Evolutionary conservation across 2,113 vertebrate species (phyloP).

Genomic region (Natator depressus): DNA sequence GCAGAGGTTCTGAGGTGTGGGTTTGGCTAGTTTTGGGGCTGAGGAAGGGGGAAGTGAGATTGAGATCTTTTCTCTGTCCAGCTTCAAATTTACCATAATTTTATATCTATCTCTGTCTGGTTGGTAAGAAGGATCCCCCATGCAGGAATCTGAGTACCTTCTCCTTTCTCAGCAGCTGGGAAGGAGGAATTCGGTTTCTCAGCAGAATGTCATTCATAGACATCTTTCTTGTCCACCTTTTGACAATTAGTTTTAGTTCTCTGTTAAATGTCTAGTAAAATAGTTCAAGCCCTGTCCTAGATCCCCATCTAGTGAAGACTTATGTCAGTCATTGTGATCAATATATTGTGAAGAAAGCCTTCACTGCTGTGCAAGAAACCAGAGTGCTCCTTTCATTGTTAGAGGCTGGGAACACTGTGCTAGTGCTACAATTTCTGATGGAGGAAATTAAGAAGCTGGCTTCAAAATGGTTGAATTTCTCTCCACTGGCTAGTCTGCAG

Average conservation of each 20-base stretch:
- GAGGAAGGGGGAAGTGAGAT: background rate
- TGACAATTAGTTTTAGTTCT: background rate
- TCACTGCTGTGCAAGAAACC: background rate
- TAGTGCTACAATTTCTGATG: background rate
- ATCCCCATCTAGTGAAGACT: background rate
- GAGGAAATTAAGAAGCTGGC: background rate
- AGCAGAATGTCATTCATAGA: rapidly evolving
- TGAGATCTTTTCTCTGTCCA: background rate
- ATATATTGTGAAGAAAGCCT: background rate
- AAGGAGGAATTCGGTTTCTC: rapidly evolving
- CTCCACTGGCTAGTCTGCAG: background rate
- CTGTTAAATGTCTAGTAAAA: rapidly evolving
- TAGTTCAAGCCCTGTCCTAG: background rate
- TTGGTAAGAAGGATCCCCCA: background rate
- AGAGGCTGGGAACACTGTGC: background rate
- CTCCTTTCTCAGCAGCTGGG: background rate
- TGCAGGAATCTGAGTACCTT: background rate
- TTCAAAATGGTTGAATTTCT: background rate
- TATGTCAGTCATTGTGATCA: background rate
- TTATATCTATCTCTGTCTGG: background rate
- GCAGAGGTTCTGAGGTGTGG: background rate
- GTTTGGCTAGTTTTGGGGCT: background rate
- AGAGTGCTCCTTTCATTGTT: background rate
- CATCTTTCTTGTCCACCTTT: background rate
- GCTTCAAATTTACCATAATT: background rate